Base-by-base conservation (phyloP, 2,113 vertebrate genomes). In the Ailuropoda melanoleuca region DNA sequence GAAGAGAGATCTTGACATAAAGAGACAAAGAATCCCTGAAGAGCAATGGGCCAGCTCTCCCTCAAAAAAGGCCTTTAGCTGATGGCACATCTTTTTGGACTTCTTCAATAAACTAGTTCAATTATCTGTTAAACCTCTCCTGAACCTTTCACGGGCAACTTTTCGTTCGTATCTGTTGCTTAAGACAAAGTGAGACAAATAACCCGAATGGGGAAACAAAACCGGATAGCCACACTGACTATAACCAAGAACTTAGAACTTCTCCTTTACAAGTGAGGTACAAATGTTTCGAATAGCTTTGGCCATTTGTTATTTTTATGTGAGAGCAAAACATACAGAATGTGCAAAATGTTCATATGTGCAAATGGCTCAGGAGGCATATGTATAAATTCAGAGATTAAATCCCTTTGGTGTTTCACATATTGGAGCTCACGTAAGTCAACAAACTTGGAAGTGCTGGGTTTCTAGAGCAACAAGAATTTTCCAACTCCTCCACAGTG, bases 151-250 rank as follows among this genome's bases (percentile, higher is more conserved):
- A 23, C 4, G 19, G 26, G 83, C 34, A 86, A 80, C 75, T 91
- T 91, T 92, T 97, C 39, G 21, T 13, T 92, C 24, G 53, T 97
- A 96, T 92, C 1, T 74, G 78, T 93, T 82, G 90, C 78, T 97
- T 96, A 96, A 93, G 93, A 98, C 94, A 98, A 98, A 98, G 88
- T 85, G 92, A 98, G 88, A 98, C 80, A 97, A 98, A 97, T 8
- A n/a, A 31, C 4, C 10, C 3, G 92, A 92, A 50, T 8, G n/a
- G 48, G 56, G 95, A 84, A 98, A 96, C 95, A 82, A 93, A 95
- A 77, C 85, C 93, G 98, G 96, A 97, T 98, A 98, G 93, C 97
- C 98, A 97, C 95, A 82, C 82, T 91, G 95, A 98, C 93, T 94
- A 97, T 96, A 89, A 96, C 92, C 90, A 96, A 97, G 72, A 95